Base-by-base conservation (phyloP, 2,113 vertebrate genomes). In the Leiothrix lutea region DNA sequence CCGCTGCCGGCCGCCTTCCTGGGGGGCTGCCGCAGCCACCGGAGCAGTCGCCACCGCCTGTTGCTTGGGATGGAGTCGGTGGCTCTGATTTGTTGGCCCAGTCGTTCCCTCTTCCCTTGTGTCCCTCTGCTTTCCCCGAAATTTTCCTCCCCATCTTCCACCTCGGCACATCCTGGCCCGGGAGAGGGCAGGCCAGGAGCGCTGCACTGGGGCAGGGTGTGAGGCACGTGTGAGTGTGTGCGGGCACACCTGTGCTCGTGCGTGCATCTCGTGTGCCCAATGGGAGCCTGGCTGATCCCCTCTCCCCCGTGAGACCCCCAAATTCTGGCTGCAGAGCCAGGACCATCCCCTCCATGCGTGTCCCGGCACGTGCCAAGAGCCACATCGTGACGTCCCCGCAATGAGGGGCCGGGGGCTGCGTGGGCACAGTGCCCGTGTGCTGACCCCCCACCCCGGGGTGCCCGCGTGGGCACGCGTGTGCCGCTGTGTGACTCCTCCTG, bases 191-290 rank as follows among this genome's bases (percentile, higher is more conserved):
- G 47, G 45, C 35, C 3, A 0, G 50, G 56, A 48, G 8, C 4
- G 8, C 29, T 12, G 7, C 44, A 4, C 3, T 5, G 75, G 85
- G 90, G 23, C 56, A 77, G 47, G 47, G 48, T 18, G 25, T 8
- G 53, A 3, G 2, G 24, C 2, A 4, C 3, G 2, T 6, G 38
- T 2, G 23, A 7, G 45, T 9, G 12, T 2, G 8, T 3, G 18
- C 5, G 38, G 50, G 12, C 42, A 88, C 18, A 25, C 2, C 6
- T 6, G 53, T 53, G 44, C 13, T 20, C 2, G 31, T 0, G 12
- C 16, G 69, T 6, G 26, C 62, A 12, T 16, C 1, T 0, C 2
- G 4, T 3, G 21, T 4, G 29, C 2, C 4, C 0, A 18, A 13
- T 4, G 28, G 47, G 67, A 54, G 53, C 64, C 11, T 1, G 1